Evolutionary conservation across 2,888 invertebrate species (phyloP).

Genomic region (Opisthograptis luteolata): DNA sequence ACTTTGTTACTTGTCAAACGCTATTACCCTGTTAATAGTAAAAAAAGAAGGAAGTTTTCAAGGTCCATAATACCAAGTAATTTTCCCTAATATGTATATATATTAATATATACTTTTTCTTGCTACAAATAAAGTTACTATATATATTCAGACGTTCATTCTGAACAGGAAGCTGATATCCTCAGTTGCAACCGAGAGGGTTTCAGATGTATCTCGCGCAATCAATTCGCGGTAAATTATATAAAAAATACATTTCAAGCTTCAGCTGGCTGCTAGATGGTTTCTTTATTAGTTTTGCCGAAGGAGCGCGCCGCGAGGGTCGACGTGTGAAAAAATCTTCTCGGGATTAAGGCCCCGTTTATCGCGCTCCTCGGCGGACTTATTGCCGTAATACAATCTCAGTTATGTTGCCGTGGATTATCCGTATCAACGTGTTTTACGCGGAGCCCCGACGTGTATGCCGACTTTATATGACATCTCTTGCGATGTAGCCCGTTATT

Average conservation of each 20-base stretch:
- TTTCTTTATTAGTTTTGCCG: conserved; percentile 84
- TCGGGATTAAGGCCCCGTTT: conserved; percentile 77
- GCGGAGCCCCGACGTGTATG: conserved; percentile 50
- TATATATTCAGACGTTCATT: conserved; percentile 10
- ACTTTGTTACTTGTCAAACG: too few relatives aligned
- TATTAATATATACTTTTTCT: too few relatives aligned
- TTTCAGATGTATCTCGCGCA: conserved; percentile 65
- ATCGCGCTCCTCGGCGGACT: conserved; percentile 72
- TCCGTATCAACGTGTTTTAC: conserved; percentile 67
- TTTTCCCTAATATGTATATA: too few relatives aligned
- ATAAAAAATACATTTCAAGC: conserved; percentile 86
- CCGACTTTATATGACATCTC: conserved; percentile 31
- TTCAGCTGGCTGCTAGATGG: conserved; percentile 81
- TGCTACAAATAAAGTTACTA: background rate
- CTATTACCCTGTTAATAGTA: too few relatives aligned
- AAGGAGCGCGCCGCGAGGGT: conserved; percentile 62
- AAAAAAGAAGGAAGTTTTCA: too few relatives aligned
- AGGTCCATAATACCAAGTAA: too few relatives aligned
- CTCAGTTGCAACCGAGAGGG: conserved; percentile 34
- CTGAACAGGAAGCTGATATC: conserved; percentile 10
- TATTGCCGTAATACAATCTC: conserved; percentile 82
- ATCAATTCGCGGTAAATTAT: conserved; percentile 83
- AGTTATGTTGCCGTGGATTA: conserved; percentile 80
- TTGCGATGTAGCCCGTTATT: conserved; percentile 30
- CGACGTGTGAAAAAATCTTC: conserved; percentile 79